Evolutionary conservation across 2,797 vertebrate species (phyloP), one percentile per base, ranked within the genome.

Genomic region (Mergus octosetaceus): DNA sequence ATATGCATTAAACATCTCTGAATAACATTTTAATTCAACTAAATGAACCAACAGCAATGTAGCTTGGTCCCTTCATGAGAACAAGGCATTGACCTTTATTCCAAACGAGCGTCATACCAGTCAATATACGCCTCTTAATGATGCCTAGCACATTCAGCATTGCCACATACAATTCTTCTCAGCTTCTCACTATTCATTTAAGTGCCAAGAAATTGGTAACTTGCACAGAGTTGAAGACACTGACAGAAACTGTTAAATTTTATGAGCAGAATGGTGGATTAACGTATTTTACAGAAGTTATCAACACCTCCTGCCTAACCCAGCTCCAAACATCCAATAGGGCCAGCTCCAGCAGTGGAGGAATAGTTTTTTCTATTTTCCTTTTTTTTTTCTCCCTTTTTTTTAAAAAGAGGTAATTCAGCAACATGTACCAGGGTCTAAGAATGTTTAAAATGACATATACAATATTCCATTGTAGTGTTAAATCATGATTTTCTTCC

Each of bases 401-500:
- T 92, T 82, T 89, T 64, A 92, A 87, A 94, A 97, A 97, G 95
- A 97, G 94, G 94, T 96, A 94, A 97, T 96, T 96, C 97, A 97
- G 96, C 92, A 93, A 96, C 94, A 93, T 61, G 93, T 96, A 96
- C 94, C 97, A 95, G 97, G 96, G 97, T 94, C 97, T 96, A 98
- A 97, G 95, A 93, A 95, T 94, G 97, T 94, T 98, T 98, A 97
- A 98, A 98, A 98, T 98, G 97, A 98, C 98, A 98, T 98, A 98
- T 96, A 97, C 98, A 98, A 97, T 96, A 97, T 96, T 97, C 97
- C 98, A 97, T 96, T 96, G 97, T 98, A 98, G 97, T 96, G 90
- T 95, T 97, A 94, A 90, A 96, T 97, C 97, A 97, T 89, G 75
- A 97, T 97, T 97, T 97, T 95, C 90, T 93, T 87, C 97, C 97